Conservation (phyloP, 1,140 invertebrate species). For the Macrobrachium rosenbergii region DNA sequence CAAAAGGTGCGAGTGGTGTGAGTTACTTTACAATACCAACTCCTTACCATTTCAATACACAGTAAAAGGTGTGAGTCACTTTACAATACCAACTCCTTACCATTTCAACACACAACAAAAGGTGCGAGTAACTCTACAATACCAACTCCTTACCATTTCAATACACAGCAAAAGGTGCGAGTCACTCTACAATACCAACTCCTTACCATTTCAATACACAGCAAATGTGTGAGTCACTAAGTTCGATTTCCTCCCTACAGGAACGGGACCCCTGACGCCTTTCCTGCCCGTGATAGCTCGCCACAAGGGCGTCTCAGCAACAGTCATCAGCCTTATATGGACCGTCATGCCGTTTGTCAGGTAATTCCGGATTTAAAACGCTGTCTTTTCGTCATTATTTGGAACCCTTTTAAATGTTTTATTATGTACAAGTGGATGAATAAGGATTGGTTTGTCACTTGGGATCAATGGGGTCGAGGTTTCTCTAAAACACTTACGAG, state of each 20-base stretch:
- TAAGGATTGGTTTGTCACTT: background rate
- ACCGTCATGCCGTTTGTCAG: constrained; percentile 41
- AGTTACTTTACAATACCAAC: too few relatives aligned
- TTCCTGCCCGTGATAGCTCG: constrained; percentile 43
- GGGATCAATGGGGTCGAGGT: too few relatives aligned
- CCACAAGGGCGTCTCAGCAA: constrained; percentile 33
- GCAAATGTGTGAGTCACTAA: background rate
- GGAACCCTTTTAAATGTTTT: background rate
- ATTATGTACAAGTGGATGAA: background rate
- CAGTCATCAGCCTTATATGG: constrained; percentile 40
- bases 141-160: too few relatives aligned
- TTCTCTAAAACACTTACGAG: background rate
- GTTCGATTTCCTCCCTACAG: background rate
- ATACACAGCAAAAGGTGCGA: too few relatives aligned
- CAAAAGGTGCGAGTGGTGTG: too few relatives aligned
- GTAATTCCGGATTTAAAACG: background rate
- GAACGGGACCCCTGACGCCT: constrained; percentile 43
- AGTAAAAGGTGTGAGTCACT: too few relatives aligned
- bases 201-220: too few relatives aligned
- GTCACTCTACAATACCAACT: too few relatives aligned
- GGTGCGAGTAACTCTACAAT: too few relatives aligned
- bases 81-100: too few relatives aligned
- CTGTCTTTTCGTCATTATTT: background rate
- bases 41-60: too few relatives aligned
- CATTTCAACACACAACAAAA: too few relatives aligned